Percentiles rank a stretch among this genome's conserved stretches.
phyloP scores from a whole-genome alignment of 2,797 vertebrate genomes.

The Gymnocypris eckloni region DNA sequence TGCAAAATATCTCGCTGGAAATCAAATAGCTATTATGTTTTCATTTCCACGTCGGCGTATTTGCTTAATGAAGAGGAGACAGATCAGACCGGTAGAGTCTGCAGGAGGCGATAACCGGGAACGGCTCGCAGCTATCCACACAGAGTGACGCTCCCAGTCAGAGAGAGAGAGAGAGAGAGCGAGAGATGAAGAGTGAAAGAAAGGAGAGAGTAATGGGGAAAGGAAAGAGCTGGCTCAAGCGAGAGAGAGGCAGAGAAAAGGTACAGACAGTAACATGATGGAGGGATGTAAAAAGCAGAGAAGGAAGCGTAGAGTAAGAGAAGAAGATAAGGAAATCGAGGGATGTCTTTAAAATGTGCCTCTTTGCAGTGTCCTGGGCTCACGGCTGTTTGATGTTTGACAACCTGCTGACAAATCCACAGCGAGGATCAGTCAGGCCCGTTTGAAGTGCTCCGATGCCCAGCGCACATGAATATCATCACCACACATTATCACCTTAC shows the following conservation, averaged over 20 bases:
- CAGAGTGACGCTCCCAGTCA: constrained; percentile 83
- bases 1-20: constrained; percentile 99
- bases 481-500: constrained; percentile 46
- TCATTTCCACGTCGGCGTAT: constrained; percentile 99
- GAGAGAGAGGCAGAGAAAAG: constrained; percentile 39
- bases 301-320: constrained; percentile 21
- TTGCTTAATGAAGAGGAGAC: constrained; percentile 99
- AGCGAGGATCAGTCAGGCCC: constrained; percentile 9
- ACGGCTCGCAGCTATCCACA: constrained; percentile 91
- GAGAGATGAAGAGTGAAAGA: constrained; percentile 40
- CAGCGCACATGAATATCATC: constrained; percentile 55
- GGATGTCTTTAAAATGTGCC: constrained; percentile 52
- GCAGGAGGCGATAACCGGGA: constrained; percentile 93
- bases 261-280: constrained; percentile 46
- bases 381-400: constrained; percentile 55
- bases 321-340: constrained; percentile 52
- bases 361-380: constrained; percentile 48
- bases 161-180: constrained; percentile 53
- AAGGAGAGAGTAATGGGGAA: constrained; percentile 39
- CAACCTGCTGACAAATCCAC: constrained; percentile 50
- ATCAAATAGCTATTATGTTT: constrained; percentile 99
- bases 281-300: constrained; percentile 37
- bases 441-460: constrained; percentile 48
- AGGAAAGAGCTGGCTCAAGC: constrained; percentile 36
- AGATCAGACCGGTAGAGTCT: constrained; percentile 93